Percentiles rank a stretch among this genome's conserved stretches.
phyloP scores from a whole-genome alignment of 2,113 vertebrate species.

The Callocephalon fimbriatum region DNA sequence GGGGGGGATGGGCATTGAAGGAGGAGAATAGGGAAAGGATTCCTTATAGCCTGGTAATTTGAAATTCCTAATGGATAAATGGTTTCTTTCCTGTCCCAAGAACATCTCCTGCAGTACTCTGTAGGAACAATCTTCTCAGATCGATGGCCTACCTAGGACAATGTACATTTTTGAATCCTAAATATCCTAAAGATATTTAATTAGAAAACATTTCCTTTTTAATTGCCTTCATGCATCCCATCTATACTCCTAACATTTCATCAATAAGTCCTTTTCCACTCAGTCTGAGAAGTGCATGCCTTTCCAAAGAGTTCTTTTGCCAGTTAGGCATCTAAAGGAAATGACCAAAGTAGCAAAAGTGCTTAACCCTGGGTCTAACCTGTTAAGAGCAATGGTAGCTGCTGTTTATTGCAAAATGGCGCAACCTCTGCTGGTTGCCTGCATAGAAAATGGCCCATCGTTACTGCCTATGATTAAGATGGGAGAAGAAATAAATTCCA shows the following conservation, averaged over 20 bases:
- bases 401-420: neutral
- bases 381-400: neutral
- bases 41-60: neutral
- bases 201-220: constrained; percentile 23
- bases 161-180: neutral
- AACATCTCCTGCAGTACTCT: neutral
- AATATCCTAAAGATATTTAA: neutral
- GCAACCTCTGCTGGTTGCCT: neutral
- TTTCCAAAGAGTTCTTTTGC: neutral
- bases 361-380: neutral
- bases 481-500: neutral
- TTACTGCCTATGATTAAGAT: neutral
- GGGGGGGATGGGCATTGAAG: neutral
- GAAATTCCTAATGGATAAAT: neutral
- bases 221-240: neutral
- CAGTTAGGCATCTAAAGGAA: neutral
- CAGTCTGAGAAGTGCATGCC: neutral
- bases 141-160: neutral
- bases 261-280: constrained; percentile 17
- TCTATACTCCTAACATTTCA: neutral
- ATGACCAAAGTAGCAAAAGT: neutral
- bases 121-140: neutral
- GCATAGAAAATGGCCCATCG: neutral
- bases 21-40: neutral
- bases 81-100: neutral